Evolutionary conservation across 2,797 vertebrate species (phyloP), one percentile per base, ranked within the genome.

Genomic region (Lerista edwardsae): DNA sequence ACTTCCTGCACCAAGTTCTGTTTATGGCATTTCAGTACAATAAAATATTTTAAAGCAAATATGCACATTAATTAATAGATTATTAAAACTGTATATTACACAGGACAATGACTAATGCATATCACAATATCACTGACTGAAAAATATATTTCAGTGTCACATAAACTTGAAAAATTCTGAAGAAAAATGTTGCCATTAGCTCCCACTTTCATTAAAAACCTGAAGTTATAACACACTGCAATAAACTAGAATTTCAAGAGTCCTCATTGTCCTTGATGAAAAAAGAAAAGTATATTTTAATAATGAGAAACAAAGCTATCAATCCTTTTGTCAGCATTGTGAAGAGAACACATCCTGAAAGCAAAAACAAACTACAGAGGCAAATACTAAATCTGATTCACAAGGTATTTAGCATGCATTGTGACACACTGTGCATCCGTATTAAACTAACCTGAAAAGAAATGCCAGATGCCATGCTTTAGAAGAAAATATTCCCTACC

Each of bases 401-500:
- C 61, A 89, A 82, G 27, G 6, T 36, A 90, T 14, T 82, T 91
- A 31, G 67, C 7, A 31, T 9, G 73, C 36, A 55, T 2, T n/a
- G 57, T 84, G 86, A 86, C 80, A 90, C 76, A 83, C 0, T 85
- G 73, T 25, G 84, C 11, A 79, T 0, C 25, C 82, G 55, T 0
- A 80, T 19, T 71, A 88, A 89, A 72, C 44, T 76, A 91, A 88
- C 80, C 0, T 31, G 41, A 91, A 88, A 86, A 85, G 34, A 39
- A 72, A 25, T 61, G 44, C 68, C 75, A 25, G 41, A 17, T 1
- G 3, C 61, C 44, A 88, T 80, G 36, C 78, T 87, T 29, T 64
- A 21, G 72, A 83, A 79, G 31, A 87, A 87, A 90, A 73, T 11
- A 82, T 0, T 31, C 91, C 96, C 91, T 91, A 99, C 97, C 95